Base-by-base conservation (phyloP, 2,797 vertebrate genomes). In the Gobionotothen gibberifrons region DNA sequence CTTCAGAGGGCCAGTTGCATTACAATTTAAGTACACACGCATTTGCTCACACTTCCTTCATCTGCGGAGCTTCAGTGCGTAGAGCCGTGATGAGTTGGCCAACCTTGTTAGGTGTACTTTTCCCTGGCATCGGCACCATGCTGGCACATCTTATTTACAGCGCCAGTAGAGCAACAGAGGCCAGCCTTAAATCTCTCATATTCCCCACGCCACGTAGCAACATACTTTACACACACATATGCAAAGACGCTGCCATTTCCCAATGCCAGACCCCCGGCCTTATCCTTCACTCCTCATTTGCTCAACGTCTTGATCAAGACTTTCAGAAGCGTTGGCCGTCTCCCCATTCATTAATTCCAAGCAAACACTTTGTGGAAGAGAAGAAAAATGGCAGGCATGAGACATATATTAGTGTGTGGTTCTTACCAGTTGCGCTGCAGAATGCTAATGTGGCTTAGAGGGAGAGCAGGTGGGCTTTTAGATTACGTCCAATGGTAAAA, bases 1-100 rank as follows among this genome's bases (percentile, higher is more conserved):
- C 89, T 92, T 93, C 92, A 91, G 79, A 91, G 81, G 87, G 75
- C 82, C 83, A 76, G 69, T 90, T 88, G 90, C 88, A 93, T 94
- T 93, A 92, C 87, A 85, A 82, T 87, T 92, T 90, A 69, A 90
- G 86, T 85, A 77, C 81, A 59, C 36, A 7, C 21, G 14, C 76
- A 69, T 69, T 46, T 44, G 17, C 71, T n/a, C 56, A 3, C 79
- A 62, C 71, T 78, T 49, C 54, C 74, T 72, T 86, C 88, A 79
- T 91, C 83, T 82, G 80, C 26, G 19, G 63, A 21, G 76, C 85
- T 63, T 70, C 8, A 69, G 87, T 49, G 79, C 57, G 7, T 54
- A n/a, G 46, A 82, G 82, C 79, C 63, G 42, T 65, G 76, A 89
- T 85, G 87, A 83, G 86, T 82, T 83, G 81, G 81, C 75, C 81